phyloP scores from a whole-genome alignment of 2,113 vertebrate species.

The Castor canadensis region DNA sequence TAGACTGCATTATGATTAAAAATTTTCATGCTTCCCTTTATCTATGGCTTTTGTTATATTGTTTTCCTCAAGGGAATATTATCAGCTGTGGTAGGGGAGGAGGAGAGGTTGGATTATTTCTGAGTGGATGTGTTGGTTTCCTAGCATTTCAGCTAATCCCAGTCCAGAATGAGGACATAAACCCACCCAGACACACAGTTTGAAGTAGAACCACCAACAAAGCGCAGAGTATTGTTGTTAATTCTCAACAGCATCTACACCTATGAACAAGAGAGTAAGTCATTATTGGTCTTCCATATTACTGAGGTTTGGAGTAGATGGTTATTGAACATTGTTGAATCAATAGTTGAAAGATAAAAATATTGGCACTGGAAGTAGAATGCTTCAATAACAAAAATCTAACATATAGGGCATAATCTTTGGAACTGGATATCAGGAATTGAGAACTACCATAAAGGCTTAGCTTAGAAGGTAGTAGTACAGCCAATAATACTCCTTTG shows the following conservation, averaged over 20 bases:
- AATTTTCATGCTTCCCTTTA: neutral
- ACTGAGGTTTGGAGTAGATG: neutral
- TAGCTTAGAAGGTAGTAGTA: neutral
- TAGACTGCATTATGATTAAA: neutral
- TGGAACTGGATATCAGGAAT: neutral
- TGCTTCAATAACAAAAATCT: neutral
- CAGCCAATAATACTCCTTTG: too few species aligned
- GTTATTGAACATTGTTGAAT: neutral
- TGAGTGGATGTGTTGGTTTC: neutral
- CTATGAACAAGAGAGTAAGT: neutral
- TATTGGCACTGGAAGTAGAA: neutral
- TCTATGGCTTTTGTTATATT: neutral
- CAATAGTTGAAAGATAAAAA: neutral
- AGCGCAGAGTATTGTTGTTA: neutral
- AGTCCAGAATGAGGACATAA: neutral
- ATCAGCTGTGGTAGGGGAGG: neutral
- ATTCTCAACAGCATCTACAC: neutral
- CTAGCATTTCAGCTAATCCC: neutral
- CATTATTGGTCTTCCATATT: neutral
- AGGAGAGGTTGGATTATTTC: neutral
- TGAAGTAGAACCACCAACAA: neutral
- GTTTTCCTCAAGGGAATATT: neutral
- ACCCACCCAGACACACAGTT: neutral
- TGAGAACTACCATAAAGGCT: neutral
- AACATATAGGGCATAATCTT: neutral